Conservation (phyloP, 2,113 vertebrate species). For the Solenodon paradoxus region DNA sequence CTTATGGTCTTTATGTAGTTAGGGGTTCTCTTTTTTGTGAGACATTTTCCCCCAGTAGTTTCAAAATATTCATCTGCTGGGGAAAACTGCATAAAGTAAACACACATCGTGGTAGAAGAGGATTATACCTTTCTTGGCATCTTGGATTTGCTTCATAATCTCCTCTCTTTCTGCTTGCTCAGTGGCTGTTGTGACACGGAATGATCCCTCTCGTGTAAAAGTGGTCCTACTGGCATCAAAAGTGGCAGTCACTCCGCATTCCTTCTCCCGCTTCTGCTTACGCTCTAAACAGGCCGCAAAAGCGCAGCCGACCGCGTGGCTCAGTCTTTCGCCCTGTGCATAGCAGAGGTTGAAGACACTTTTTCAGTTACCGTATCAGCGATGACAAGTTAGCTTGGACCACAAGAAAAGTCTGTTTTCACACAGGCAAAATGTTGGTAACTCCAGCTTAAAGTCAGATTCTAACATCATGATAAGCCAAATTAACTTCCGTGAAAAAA, state of each 20-base stretch:
- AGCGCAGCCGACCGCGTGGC: slow-evolving; percentile 97
- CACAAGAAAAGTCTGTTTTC: slow-evolving; percentile 1
- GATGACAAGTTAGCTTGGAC: background rate
- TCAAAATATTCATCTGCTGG: background rate
- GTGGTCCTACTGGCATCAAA: slow-evolving; percentile 98
- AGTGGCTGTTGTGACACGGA: slow-evolving; percentile 96
- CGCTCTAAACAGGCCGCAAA: slow-evolving; percentile 98
- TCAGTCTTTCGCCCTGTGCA: slow-evolving; percentile 94
- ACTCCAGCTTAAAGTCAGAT: slow-evolving; percentile 18
- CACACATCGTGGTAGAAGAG: background rate
- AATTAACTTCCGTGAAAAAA: slow-evolving; percentile 28
- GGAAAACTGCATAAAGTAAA: background rate
- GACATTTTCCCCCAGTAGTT: slow-evolving; percentile 15
- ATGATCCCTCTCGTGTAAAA: slow-evolving; percentile 98
- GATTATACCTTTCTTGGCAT: slow-evolving; percentile 92
- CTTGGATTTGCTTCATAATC: slow-evolving; percentile 96
- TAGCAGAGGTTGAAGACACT: background rate
- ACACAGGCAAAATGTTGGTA: slow-evolving; percentile 18
- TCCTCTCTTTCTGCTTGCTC: slow-evolving; percentile 98
- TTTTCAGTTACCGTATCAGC: background rate
- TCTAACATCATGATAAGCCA: background rate
- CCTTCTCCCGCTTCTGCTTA: slow-evolving; percentile 99
- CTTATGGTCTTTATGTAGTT: background rate
- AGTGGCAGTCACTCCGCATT: slow-evolving; percentile 98
- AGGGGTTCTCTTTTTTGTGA: background rate